Conservation (phyloP, 1,140 invertebrate genomes). For the Lepidostoma basale region DNA sequence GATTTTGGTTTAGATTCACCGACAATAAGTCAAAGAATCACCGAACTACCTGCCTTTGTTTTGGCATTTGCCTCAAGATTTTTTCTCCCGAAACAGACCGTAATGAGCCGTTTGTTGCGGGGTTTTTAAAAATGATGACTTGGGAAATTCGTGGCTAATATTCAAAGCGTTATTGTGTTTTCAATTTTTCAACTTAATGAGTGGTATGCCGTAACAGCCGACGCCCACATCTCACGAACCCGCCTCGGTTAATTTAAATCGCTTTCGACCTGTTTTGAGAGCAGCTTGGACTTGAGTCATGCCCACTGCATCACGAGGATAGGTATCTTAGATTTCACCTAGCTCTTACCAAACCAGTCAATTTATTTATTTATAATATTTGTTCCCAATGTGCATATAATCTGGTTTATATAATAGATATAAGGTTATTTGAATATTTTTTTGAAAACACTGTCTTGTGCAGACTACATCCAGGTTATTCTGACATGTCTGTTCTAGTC, state of each 20-base stretch:
- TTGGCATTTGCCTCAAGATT: neutral
- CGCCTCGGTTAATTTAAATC: neutral
- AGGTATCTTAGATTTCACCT: too few relatives aligned
- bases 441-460: too few relatives aligned
- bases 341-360: too few relatives aligned
- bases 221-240: neutral
- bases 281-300: too few relatives aligned
- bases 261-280: neutral
- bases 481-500: too few relatives aligned
- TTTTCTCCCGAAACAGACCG: neutral
- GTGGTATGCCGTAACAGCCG: neutral
- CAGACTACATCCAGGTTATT: too few relatives aligned
- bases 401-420: too few relatives aligned
- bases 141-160: neutral
- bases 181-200: constrained; percentile 16
- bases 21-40: constrained; percentile 5
- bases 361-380: too few relatives aligned
- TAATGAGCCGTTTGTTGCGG: constrained; percentile 15
- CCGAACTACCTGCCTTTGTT: neutral
- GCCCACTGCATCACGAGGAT: too few relatives aligned
- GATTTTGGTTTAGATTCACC: constrained; percentile 3
- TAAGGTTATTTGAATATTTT: too few relatives aligned
- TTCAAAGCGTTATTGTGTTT: constrained; percentile 3
- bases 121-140: constrained; percentile 25
- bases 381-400: too few relatives aligned